Evolutionary conservation across 2,888 invertebrate genomes (phyloP).

Genomic region (Lomographa bimaculata): DNA sequence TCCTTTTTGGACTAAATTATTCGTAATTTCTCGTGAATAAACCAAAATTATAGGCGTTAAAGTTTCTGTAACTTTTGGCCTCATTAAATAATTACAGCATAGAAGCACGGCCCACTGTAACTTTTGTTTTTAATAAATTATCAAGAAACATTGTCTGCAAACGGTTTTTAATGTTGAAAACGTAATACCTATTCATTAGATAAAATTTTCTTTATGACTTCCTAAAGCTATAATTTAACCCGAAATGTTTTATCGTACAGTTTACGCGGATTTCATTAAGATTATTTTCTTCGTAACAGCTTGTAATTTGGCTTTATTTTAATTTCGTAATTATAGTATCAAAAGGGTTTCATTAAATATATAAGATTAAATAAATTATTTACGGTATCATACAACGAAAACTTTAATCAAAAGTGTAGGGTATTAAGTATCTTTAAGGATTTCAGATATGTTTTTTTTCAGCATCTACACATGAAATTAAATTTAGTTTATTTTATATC

Average conservation of each 20-base stretch:
- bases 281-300: slow-evolving; percentile 39
- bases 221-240: slow-evolving; percentile 72
- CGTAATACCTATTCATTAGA: slow-evolving; percentile 51
- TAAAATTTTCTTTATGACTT: slow-evolving; percentile 74
- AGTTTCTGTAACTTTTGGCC: slow-evolving; percentile 4
- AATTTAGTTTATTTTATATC: no score
- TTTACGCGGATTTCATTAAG: slow-evolving; percentile 61
- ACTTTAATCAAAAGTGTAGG: no score
- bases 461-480: no score
- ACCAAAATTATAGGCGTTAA: no score
- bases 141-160: slow-evolving; percentile 39
- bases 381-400: no score
- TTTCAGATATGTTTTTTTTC: no score
- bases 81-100: slow-evolving; percentile 4
- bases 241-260: slow-evolving; percentile 63
- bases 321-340: slow-evolving; percentile 16
- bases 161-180: slow-evolving; percentile 54
- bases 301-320: slow-evolving; percentile 27
- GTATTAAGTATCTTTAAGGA: no score
- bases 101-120: slow-evolving; percentile 6
- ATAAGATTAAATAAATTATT: background rate
- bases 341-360: slow-evolving; percentile 10
- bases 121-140: slow-evolving; percentile 38
- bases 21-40: no score
- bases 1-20: no score